Percentiles rank a stretch among this genome's conserved stretches.
Evolutionary conservation across 2,113 vertebrate genomes (phyloP).

Genomic region (Bostrychus sinensis): DNA sequence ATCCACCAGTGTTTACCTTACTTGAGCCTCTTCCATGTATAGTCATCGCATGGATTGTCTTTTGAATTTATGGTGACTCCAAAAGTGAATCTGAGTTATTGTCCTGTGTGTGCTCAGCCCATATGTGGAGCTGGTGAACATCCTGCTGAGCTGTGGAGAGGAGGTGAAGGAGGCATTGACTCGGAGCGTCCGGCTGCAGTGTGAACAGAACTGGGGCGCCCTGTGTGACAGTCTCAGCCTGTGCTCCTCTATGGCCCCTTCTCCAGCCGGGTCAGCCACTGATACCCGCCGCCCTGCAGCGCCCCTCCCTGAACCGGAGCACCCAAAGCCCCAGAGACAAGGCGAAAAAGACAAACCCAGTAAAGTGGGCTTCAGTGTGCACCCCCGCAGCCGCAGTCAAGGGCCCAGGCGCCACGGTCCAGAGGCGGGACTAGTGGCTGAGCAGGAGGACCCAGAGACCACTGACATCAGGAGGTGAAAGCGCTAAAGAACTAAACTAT

Average conservation of each 20-base stretch:
- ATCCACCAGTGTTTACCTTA: conserved; percentile 6
- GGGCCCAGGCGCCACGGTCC: conserved; percentile 81
- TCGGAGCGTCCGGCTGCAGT: conserved; percentile 89
- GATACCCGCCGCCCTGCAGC: conserved; percentile 67
- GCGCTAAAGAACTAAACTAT: conserved; percentile 43
- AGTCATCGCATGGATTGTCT: conserved; percentile 2
- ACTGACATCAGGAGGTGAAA: conserved; percentile 96
- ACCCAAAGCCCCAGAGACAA: conserved; percentile 66
- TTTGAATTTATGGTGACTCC: conserved; percentile 24
- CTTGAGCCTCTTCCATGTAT: conserved; percentile 25
- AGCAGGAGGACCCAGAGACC: conserved; percentile 86
- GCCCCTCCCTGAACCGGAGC: conserved; percentile 78
- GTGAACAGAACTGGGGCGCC: conserved; percentile 95
- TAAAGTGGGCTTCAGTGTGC: conserved; percentile 79
- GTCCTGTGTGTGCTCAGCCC: conserved; percentile 79
- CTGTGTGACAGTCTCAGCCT: conserved; percentile 94
- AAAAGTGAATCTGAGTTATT: conserved; percentile 31
- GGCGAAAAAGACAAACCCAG: conserved; percentile 84
- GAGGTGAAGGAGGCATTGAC: conserved; percentile 94
- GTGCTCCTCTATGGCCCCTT: conserved; percentile 81
- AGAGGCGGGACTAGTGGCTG: conserved; percentile 80
- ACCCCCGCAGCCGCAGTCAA: conserved; percentile 79
- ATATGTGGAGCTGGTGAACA: conserved; percentile 95
- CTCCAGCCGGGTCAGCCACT: conserved; percentile 55
- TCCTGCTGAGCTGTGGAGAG: conserved; percentile 92